These are phyloP conservation scores for Tachysurus fulvidraco DNA, from an alignment of 2,113 vertebrate species.

Conservation along the genomic window DNA sequence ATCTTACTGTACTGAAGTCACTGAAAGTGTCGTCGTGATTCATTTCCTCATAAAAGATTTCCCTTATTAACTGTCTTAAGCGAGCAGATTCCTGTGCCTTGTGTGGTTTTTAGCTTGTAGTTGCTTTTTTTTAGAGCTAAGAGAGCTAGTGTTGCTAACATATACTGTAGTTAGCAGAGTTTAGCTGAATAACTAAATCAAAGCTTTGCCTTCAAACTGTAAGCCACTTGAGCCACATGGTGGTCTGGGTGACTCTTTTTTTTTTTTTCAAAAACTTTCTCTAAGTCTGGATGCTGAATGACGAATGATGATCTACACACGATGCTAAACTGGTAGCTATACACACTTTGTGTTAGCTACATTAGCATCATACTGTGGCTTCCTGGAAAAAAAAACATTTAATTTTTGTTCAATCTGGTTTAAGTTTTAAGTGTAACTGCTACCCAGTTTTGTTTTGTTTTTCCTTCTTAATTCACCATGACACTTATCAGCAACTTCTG, in stretches of 20 bases:
- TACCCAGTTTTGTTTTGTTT: not conserved
- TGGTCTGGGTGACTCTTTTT: not conserved
- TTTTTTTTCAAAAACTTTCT: not conserved
- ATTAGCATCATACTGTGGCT: not conserved
- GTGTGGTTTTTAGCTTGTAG: not conserved
- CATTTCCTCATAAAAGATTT: not conserved
- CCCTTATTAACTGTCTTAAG: not conserved
- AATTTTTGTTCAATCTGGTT: not conserved
- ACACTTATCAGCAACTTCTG: conserved; percentile 2
- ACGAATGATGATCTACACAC: not conserved
- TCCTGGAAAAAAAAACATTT: not conserved
- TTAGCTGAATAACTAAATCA: not conserved
- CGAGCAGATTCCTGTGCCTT: no score
- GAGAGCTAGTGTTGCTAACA: not conserved
- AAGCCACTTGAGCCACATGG: not conserved
- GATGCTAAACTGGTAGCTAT: not conserved
- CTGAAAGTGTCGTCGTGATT: not conserved
- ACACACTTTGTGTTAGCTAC: not conserved
- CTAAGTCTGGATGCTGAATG: not conserved
- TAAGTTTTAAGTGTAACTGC: not conserved
- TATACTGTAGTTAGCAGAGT: not conserved
- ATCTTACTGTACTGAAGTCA: not conserved
- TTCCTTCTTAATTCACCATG: not conserved
- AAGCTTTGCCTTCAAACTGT: not conserved
- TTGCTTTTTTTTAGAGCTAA: not conserved